Conservation (phyloP, 2,888 invertebrate genomes). For the Lepidocyrtinus sp. region DNA sequence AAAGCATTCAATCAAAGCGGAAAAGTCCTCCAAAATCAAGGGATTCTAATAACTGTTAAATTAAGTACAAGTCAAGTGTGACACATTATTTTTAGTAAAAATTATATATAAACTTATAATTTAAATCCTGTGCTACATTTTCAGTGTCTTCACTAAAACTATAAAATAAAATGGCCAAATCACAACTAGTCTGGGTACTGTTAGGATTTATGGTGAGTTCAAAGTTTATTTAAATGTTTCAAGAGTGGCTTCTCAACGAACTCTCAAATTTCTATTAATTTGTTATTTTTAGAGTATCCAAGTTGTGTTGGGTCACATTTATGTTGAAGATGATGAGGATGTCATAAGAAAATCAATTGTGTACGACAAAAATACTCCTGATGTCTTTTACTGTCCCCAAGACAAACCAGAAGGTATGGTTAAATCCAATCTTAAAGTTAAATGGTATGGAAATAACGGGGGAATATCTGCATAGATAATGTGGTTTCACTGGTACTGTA, state of each 20-base stretch:
- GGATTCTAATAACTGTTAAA: too few relatives aligned
- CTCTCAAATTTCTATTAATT: background rate
- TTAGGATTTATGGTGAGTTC: constrained; percentile 47
- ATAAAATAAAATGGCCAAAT: constrained; percentile 39
- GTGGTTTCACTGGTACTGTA: too few relatives aligned
- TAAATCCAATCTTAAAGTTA: background rate
- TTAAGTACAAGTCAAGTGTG: too few relatives aligned
- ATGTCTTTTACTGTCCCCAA: constrained; percentile 84
- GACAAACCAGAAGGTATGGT: constrained; percentile 80
- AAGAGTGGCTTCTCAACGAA: background rate
- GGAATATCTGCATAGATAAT: too few relatives aligned
- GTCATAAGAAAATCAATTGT: constrained; percentile 85
- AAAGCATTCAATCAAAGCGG: too few relatives aligned
- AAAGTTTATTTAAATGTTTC: background rate
- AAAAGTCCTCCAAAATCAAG: too few relatives aligned
- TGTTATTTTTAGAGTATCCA: constrained; percentile 39
- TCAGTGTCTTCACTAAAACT: too few relatives aligned
- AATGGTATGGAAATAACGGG: too few relatives aligned
- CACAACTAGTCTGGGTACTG: constrained; percentile 24
- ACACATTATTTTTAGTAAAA: too few relatives aligned
- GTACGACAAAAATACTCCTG: constrained; percentile 84
- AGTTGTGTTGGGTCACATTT: constrained; percentile 28
- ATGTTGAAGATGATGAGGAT: constrained; percentile 72
- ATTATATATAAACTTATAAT: too few relatives aligned
- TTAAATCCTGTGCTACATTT: too few relatives aligned